A percentile compares a stretch with the other conserved stretches of the same genome.
Evolutionary conservation across 2,797 vertebrate genomes (phyloP).

Genomic region (Sternarchorhynchus goeldii): DNA sequence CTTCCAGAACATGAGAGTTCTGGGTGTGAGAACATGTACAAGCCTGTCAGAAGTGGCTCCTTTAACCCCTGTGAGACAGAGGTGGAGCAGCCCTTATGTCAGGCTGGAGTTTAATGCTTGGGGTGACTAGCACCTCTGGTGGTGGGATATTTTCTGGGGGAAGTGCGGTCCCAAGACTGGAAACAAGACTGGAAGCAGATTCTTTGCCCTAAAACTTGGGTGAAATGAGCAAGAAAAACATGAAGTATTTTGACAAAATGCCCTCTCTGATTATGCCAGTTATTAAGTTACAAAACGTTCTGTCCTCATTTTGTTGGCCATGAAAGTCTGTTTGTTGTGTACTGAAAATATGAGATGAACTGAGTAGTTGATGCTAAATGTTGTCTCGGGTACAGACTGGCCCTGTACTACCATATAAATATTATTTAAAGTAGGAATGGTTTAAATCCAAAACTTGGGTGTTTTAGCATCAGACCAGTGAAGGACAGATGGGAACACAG

Average conservation of each 20-base stretch:
- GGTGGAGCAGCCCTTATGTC: no score
- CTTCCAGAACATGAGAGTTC: no score
- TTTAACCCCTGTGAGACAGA: no score
- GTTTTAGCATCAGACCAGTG: not conserved
- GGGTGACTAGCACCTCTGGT: no score
- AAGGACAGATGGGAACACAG: not conserved
- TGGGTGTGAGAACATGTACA: no score
- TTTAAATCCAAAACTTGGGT: not conserved
- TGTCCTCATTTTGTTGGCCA: not conserved
- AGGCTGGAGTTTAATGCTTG: no score
- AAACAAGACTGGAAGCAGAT: no score
- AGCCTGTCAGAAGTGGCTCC: no score
- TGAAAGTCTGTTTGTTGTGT: not conserved
- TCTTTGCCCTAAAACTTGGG: no score
- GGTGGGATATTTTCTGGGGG: no score
- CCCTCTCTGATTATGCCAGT: constrained; percentile 1
- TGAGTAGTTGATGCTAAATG: constrained; percentile 14
- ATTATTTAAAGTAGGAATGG: not conserved
- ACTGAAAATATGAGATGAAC: not conserved
- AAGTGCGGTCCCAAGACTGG: no score
- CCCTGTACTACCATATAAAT: not conserved
- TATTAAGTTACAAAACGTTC: not conserved
- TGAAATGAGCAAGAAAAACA: not conserved
- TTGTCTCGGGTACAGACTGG: constrained; percentile 19
- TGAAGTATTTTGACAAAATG: constrained; percentile 11